These are phyloP conservation scores for Eupelmus urozonus DNA, from an alignment of 2,888 invertebrate species.

Conservation along the genomic window DNA sequence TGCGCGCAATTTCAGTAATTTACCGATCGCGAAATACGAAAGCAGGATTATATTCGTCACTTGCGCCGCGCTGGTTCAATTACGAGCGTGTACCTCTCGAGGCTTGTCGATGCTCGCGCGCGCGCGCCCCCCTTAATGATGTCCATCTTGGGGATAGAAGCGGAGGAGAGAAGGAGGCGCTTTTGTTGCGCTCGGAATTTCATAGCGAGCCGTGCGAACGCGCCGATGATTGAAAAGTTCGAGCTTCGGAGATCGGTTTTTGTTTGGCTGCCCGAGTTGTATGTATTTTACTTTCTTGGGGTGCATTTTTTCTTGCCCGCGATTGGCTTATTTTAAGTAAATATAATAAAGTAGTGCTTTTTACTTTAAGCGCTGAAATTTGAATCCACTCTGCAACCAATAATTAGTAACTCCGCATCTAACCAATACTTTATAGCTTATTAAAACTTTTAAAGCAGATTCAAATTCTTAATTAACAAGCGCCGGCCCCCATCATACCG, in stretches of 20 bases:
- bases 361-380: no score
- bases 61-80: slow-evolving; percentile 38
- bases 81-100: slow-evolving; percentile 24
- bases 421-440: no score
- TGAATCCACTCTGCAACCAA: no score
- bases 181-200: slow-evolving; percentile 32
- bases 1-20: slow-evolving; percentile 49
- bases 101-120: slow-evolving; percentile 32
- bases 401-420: no score
- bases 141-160: slow-evolving; percentile 61
- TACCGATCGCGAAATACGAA: slow-evolving; percentile 52
- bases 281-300: no score
- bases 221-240: not conserved
- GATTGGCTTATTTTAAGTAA: no score
- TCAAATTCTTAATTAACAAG: slow-evolving; percentile 4
- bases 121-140: slow-evolving; percentile 58
- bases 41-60: slow-evolving; percentile 47
- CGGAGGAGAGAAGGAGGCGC: slow-evolving; percentile 13
- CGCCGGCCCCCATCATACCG: not conserved
- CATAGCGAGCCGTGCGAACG: slow-evolving; percentile 31
- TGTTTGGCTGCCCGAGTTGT: no score
- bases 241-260: no score
- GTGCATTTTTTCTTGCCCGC: no score
- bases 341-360: no score
- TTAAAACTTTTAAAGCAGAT: not conserved